Conservation (phyloP, 2,888 invertebrate species). For the Melipona bicolor region DNA sequence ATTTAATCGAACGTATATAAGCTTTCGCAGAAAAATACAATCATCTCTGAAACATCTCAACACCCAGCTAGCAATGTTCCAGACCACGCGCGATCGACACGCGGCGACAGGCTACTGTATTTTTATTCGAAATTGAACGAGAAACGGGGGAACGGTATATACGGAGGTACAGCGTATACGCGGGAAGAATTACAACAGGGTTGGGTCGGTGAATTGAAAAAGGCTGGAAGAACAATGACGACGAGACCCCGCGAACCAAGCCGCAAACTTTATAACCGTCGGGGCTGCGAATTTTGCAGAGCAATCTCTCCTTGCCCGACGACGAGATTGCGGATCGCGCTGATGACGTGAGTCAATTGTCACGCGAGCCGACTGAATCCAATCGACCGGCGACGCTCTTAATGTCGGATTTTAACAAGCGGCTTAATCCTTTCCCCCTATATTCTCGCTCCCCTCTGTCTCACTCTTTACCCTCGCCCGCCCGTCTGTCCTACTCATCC, state of each 20-base stretch:
- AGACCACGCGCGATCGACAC: no score
- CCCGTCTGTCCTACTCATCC: background rate
- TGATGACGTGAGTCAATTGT: conserved; percentile 79
- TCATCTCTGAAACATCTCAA: no score
- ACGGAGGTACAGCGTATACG: background rate
- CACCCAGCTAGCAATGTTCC: no score
- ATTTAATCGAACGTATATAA: no score
- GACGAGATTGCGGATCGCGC: conserved; percentile 65
- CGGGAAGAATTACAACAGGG: background rate
- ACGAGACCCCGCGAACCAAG: background rate
- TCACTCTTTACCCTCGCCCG: background rate
- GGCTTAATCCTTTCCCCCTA: conserved; percentile 52
- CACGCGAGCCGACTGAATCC: conserved; percentile 79
- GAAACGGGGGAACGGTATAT: background rate
- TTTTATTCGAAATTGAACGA: conserved; percentile 9
- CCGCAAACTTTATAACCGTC: conserved; percentile 34
- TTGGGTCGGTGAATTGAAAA: conserved; percentile 6
- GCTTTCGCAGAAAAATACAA: no score
- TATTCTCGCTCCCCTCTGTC: conserved; percentile 6
- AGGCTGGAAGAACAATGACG: background rate
- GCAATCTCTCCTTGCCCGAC: conserved; percentile 59
- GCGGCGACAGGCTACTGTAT: no score
- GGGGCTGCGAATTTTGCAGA: conserved; percentile 62
- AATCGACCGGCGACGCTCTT: conserved; percentile 77
- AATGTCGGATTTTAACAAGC: conserved; percentile 73